Base-by-base conservation (phyloP, 1,140 invertebrate genomes). In the Penaeus vannamei region DNA sequence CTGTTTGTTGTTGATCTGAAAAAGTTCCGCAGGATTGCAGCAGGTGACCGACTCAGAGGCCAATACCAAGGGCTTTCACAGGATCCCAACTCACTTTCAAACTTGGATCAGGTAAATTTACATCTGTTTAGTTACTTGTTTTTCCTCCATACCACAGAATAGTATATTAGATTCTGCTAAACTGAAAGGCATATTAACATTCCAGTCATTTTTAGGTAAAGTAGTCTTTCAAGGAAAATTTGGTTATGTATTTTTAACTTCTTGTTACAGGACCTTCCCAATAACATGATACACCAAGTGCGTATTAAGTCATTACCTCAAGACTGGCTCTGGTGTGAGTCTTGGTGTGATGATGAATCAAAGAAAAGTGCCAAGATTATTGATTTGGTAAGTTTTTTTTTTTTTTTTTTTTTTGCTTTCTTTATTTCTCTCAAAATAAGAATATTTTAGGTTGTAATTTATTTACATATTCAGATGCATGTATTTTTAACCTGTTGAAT, bases 241-340 rank as follows among this genome's bases (percentile, higher is more conserved):
- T 22, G 12, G 23, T 32, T 72, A 59, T 22, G 2, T 84, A 76
- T 59, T 77, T 87, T 46, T 32, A 92, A 81, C 66, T 32, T 87
- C 2, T 72, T 61, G 17, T 81, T 91, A 29, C 86, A 94, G 95
- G 97, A 97, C 94, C 93, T 97, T 64, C 97, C 97, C n/a, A 97
- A 97, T 92, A 97, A 99, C 93, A 99, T 99, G 99, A 99, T 99
- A 90, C 99, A 99, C 94, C 99, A 99, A 95, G 98, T 99, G 77
- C 95, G 97, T 1, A 99, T 99, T 85, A 99, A 99, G 93, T 99
- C 98, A 0, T 94, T 99, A 91, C 99, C 99, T 3, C 98, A 99
- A 93, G 99, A 99, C 92, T 99, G 99, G 99, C 94, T 99, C n/a
- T 99, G 98, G 98, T 99, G 99, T 93, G 99, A 99, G 94, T 99